Evolutionary conservation across 2,888 invertebrate species (phyloP), one percentile per base, ranked within the genome.

Genomic region (Caenorhabditis auriculariae): DNA sequence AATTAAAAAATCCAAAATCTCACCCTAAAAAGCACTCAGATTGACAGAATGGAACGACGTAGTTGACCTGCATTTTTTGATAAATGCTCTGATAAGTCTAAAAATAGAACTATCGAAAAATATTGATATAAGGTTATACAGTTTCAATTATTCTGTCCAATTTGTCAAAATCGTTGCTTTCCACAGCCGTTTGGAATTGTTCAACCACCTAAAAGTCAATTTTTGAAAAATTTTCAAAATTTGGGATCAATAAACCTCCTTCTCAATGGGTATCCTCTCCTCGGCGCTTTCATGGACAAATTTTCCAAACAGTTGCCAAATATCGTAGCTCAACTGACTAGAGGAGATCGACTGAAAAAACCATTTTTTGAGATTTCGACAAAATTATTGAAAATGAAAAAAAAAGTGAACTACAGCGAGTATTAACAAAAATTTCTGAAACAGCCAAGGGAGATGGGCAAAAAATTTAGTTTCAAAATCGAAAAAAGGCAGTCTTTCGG

Each of bases 21-120:
- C 7, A 58, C 48, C 78, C 75, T 9, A 79, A 59, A 49, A 76
- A 79, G 32, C 63, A 66, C 45, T 79, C 81, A 3, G 77, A 77
- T 59, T 81, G 81, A 53, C 76, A 79, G 54, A 81, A 81, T 7
- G 69, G 68, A 15, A 75, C 60, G 28, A 81, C 75, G 53, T 78
- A 72, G 19, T 65, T 62, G 29, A 57, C 39, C 67, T 81, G 68
- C 63, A 75, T 66, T n/a, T 69, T 57, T 15, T 73, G 61, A 51
- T 81, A 80, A 17, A 78, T 69, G 24, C 56, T 53, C 51, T 72
- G 74, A 55, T 77, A 79, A 15, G 76, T 69, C 71, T 72, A 44
- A 24, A 67, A 53, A 24, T 37, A 42, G 1, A 26, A 19, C 3
- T 28, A 24, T 19, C 44, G 17, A 26, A 35, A 32, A 26, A 17